Conservation (phyloP, 2,888 invertebrate genomes). For the Clanis bilineata region DNA sequence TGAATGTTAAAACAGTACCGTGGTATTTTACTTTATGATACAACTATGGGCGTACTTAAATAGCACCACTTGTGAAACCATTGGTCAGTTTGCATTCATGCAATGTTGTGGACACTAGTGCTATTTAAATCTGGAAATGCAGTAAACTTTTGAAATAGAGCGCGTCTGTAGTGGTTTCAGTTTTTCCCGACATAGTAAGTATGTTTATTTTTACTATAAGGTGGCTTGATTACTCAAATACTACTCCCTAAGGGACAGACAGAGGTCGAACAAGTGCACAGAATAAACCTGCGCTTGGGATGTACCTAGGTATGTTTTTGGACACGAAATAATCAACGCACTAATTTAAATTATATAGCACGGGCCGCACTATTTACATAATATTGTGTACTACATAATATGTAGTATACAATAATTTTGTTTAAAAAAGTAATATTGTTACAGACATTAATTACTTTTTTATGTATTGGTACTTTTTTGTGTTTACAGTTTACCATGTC, state of each 20-base stretch:
- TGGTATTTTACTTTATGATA: conserved; percentile 41
- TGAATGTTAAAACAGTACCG: conserved; percentile 30
- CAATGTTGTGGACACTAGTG: conserved; percentile 25
- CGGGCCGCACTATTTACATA: no score
- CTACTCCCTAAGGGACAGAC: background rate
- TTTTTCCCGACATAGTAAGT: background rate
- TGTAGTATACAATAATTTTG: no score
- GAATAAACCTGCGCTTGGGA: no score
- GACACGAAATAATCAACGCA: no score
- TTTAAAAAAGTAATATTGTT: background rate
- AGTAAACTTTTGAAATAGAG: background rate
- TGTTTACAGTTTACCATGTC: conserved; percentile 25
- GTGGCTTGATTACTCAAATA: no score
- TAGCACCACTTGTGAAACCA: conserved; percentile 24
- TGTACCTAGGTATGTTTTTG: no score
- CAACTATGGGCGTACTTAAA: conserved; percentile 29
- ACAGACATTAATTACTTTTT: no score
- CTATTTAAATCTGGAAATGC: background rate
- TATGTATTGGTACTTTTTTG: background rate
- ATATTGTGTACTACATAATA: no score
- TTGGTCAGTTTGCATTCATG: conserved; percentile 28
- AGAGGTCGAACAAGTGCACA: no score
- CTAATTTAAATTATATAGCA: no score
- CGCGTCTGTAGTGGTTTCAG: background rate
- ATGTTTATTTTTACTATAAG: background rate